phyloP scores from a whole-genome alignment of 2,113 vertebrate genomes.

The Nyctibius bracteatus region DNA sequence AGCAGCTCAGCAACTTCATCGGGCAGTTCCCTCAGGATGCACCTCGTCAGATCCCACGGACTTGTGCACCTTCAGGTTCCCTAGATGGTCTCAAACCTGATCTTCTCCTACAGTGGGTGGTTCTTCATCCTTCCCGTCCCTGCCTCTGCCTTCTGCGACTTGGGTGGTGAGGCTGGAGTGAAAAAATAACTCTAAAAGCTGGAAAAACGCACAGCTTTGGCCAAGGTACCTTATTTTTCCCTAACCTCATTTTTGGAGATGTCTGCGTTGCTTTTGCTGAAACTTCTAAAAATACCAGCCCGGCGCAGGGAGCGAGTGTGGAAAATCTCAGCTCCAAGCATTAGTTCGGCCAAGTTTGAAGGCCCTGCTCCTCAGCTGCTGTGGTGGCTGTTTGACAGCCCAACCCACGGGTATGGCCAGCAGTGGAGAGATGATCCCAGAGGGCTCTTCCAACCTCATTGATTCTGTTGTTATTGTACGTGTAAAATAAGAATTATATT shows the following conservation, averaged over 20 bases:
- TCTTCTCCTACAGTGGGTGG: too few relatives aligned
- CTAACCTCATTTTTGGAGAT: conserved; percentile 16
- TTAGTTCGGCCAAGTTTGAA: neutral
- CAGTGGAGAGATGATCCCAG: too few relatives aligned
- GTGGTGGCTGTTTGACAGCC: neutral
- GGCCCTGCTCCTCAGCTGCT: accelerated
- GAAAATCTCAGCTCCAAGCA: neutral
- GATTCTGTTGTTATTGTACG: neutral
- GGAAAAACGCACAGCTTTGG: neutral
- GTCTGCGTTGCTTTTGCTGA: conserved; percentile 37
- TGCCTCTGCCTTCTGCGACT: too few relatives aligned
- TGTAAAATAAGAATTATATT: neutral
- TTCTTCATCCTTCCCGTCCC: too few relatives aligned
- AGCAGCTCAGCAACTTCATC: too few relatives aligned
- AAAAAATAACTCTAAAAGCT: too few relatives aligned
- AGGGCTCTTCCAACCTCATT: too few relatives aligned
- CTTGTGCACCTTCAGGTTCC: too few relatives aligned
- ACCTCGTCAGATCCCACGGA: too few relatives aligned
- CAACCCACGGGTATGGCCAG: accelerated
- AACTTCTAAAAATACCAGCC: conserved; percentile 35
- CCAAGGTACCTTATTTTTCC: neutral
- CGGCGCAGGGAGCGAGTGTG: neutral
- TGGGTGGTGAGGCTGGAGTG: too few relatives aligned
- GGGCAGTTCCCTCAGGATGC: too few relatives aligned
- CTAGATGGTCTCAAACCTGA: too few relatives aligned